Evolutionary conservation across 2,113 vertebrate species (phyloP).

Genomic region (Gnathonemus echidnorhynchus): DNA sequence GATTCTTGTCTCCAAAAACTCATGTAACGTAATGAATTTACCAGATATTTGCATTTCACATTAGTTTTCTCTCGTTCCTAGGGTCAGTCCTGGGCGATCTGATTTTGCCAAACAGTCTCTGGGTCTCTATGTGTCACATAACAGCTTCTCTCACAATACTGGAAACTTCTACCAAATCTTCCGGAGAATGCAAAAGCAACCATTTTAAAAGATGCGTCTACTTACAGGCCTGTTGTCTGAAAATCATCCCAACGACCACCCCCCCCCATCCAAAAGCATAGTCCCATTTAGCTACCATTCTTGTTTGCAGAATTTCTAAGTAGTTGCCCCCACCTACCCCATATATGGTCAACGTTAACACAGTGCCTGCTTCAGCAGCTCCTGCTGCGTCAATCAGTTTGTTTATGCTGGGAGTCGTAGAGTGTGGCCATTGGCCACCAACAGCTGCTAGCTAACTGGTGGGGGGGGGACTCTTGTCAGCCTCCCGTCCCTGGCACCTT

Average conservation of each 20-base stretch:
- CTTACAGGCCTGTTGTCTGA: not conserved
- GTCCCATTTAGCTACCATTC: not conserved
- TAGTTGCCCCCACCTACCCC: not conserved
- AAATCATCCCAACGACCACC: not conserved
- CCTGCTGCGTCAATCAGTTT: not conserved
- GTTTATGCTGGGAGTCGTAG: not conserved
- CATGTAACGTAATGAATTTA: not conserved
- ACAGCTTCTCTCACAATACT: not conserved
- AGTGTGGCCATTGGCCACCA: not conserved
- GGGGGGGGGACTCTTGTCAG: not conserved
- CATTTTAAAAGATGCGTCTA: not conserved
- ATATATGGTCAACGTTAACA: not conserved
- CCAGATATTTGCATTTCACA: not conserved
- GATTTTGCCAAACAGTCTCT: not conserved
- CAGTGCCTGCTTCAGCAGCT: not conserved
- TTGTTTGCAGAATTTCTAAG: slow-evolving; percentile 3
- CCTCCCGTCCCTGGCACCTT: not conserved
- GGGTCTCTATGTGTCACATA: not conserved
- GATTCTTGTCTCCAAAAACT: not conserved
- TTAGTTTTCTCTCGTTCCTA: not conserved
- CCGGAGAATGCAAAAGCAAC: not conserved
- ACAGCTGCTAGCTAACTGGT: not conserved
- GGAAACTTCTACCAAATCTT: not conserved
- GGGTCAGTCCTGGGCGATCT: not conserved
- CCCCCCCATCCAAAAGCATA: not conserved